phyloP scores from a whole-genome alignment of 2,797 vertebrate species.

The Phalanger gymnotis region DNA sequence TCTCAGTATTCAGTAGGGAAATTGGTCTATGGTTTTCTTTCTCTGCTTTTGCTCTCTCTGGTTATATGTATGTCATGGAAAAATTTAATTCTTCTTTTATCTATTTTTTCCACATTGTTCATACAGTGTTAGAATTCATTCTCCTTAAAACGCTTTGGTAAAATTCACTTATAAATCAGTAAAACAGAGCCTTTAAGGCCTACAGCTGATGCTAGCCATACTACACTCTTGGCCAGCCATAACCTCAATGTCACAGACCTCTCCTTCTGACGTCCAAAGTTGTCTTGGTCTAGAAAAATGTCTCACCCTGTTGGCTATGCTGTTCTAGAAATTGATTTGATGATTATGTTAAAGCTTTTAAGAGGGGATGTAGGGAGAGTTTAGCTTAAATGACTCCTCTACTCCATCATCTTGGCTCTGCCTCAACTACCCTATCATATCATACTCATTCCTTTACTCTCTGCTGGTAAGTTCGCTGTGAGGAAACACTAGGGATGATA shows the following conservation, averaged over 20 bases:
- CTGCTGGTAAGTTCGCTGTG: not conserved
- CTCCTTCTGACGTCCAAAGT: not conserved
- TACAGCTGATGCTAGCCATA: no score
- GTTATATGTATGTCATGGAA: not conserved
- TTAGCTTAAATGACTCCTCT: not conserved
- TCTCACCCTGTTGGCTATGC: not conserved
- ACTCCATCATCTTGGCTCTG: not conserved
- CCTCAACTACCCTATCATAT: no score
- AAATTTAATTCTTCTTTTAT: not conserved
- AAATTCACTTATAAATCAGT: no score
- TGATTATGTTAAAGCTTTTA: not conserved
- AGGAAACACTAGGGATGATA: not conserved
- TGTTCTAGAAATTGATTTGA: not conserved
- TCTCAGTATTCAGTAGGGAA: not conserved
- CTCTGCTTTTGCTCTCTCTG: not conserved
- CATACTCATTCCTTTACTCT: not conserved
- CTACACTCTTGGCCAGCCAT: not conserved
- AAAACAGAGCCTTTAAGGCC: no score
- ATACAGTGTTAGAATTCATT: not conserved
- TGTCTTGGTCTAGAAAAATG: not conserved
- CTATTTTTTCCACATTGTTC: not conserved
- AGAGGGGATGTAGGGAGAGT: not conserved
- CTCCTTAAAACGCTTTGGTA: not conserved
- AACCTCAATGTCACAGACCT: not conserved
- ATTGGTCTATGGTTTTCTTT: not conserved